A percentile compares a stretch with the other conserved stretches of the same genome.
phyloP scores from a whole-genome alignment of 2,888 invertebrate species.

The Cheilosia urbana region DNA sequence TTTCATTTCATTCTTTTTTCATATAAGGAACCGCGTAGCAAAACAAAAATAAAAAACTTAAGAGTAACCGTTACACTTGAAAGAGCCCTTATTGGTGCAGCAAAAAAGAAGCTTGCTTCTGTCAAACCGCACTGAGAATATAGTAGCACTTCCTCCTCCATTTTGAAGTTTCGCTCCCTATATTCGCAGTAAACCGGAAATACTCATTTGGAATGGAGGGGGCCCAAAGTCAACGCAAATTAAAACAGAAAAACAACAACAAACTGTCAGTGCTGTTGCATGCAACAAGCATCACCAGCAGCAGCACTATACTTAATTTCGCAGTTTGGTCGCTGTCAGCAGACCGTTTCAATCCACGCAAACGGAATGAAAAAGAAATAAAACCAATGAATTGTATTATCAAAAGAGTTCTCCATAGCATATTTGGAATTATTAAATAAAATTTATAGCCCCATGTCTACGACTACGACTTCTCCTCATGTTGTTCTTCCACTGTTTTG shows the following conservation, averaged over 20 bases:
- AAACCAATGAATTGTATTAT: slow-evolving; percentile 34
- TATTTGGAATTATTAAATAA: slow-evolving; percentile 56
- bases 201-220: slow-evolving; percentile 57
- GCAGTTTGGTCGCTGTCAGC: slow-evolving; percentile 30
- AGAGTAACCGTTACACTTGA: slow-evolving; percentile 47
- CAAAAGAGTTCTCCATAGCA: slow-evolving; percentile 47
- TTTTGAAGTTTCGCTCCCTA: slow-evolving; percentile 34
- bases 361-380: slow-evolving; percentile 10
- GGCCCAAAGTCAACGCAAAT: slow-evolving; percentile 34
- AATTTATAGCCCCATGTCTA: slow-evolving; percentile 48
- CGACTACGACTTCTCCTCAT: background rate
- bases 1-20: background rate
- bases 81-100: slow-evolving; percentile 35
- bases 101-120: slow-evolving; percentile 28
- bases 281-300: slow-evolving; percentile 43
- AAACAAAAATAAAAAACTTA: background rate
- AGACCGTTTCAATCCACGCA: slow-evolving; percentile 35
- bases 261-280: slow-evolving; percentile 62
- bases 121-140: slow-evolving; percentile 36
- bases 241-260: slow-evolving; percentile 28
- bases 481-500: slow-evolving; percentile 20
- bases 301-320: slow-evolving; percentile 33
- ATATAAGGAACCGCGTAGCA: background rate
- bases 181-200: slow-evolving; percentile 68
- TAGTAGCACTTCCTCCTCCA: slow-evolving; percentile 46